Evolutionary conservation across 2,113 vertebrate genomes (phyloP).

Genomic region (Halcyon senegalensis): DNA sequence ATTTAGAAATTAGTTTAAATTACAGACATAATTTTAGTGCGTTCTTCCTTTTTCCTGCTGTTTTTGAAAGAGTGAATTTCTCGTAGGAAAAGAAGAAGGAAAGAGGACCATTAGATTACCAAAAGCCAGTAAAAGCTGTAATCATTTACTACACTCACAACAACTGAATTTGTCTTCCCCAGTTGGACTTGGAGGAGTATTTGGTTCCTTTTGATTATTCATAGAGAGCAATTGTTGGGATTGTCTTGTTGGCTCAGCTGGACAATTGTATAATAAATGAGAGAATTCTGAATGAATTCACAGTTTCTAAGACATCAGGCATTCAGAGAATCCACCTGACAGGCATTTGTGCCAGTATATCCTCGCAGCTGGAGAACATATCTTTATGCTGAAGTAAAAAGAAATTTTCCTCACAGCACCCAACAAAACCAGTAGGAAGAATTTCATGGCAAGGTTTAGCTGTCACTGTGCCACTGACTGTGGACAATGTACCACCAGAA

Average conservation of each 20-base stretch:
- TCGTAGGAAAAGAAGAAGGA: neutral
- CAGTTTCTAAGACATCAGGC: neutral
- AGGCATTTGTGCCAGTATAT: neutral
- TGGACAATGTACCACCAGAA: neutral
- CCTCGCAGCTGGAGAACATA: neutral
- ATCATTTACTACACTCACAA: neutral
- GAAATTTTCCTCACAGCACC: neutral
- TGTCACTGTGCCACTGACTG: accelerated
- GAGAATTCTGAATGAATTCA: neutral
- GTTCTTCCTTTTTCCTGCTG: slow-evolving; percentile 1
- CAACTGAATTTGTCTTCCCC: neutral
- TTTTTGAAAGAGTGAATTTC: neutral
- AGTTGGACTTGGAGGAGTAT: neutral
- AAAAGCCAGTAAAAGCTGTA: neutral
- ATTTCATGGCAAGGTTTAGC: neutral
- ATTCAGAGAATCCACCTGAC: neutral
- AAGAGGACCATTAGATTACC: neutral
- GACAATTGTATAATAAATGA: neutral
- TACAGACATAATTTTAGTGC: slow-evolving; percentile 15
- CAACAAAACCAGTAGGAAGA: neutral
- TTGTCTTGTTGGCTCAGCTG: neutral
- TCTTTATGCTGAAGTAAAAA: neutral
- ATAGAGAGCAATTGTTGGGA: neutral
- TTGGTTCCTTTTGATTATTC: neutral
- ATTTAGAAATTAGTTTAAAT: slow-evolving; percentile 65